Evolutionary conservation across 1,140 invertebrate genomes (phyloP).

Genomic region (Anastrepha obliqua): DNA sequence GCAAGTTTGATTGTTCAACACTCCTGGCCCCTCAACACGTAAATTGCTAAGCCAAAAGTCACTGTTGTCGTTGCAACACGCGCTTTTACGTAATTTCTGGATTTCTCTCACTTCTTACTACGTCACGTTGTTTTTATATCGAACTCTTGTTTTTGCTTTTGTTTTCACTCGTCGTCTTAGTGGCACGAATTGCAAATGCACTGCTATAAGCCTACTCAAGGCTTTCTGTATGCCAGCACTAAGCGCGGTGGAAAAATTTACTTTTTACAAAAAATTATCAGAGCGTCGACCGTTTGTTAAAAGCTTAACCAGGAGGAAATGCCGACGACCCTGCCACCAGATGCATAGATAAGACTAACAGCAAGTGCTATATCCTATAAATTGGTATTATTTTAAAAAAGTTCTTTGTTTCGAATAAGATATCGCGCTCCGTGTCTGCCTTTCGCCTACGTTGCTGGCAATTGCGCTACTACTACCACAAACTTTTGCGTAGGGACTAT

Average conservation of each 20-base stretch:
- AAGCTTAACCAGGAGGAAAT: neutral
- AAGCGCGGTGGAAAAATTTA: neutral
- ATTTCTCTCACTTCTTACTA: slow-evolving; percentile 47
- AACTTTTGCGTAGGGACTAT: neutral
- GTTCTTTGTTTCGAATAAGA: neutral
- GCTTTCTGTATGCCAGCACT: neutral
- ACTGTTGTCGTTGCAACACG: slow-evolving; percentile 51
- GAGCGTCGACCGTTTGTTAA: neutral
- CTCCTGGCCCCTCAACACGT: slow-evolving; percentile 1
- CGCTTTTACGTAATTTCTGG: slow-evolving; percentile 49
- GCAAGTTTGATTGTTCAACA: neutral
- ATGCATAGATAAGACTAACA: slow-evolving; percentile 4
- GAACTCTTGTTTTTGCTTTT: neutral
- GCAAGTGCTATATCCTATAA: neutral
- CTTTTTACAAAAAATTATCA: neutral
- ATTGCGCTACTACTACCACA: slow-evolving; percentile 5
- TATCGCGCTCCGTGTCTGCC: slow-evolving; percentile 23
- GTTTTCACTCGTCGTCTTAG: neutral
- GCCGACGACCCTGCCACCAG: neutral
- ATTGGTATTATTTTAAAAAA: neutral
- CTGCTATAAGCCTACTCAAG: neutral
- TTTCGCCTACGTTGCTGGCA: neutral
- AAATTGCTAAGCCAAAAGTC: slow-evolving; percentile 3
- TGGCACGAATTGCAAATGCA: slow-evolving; percentile 28
- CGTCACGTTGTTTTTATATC: slow-evolving; percentile 42